These are phyloP conservation scores for Herpetotheres cachinnans DNA, from an alignment of 2,113 vertebrate species.

Conservation along the genomic window DNA sequence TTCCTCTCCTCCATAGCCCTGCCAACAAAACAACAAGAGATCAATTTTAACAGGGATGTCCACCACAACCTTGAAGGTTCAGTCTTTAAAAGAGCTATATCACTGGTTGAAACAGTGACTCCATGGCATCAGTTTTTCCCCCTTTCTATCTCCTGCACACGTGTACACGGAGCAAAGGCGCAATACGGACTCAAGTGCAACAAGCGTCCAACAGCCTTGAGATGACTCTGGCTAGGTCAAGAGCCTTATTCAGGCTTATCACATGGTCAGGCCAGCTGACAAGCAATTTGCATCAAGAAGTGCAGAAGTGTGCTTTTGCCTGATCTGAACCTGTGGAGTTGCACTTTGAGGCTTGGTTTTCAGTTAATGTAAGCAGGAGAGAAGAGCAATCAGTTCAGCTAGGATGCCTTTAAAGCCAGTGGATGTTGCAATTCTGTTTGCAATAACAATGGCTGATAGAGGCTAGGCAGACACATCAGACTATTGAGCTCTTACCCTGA, in stretches of 20 bases:
- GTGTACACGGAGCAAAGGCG: background rate
- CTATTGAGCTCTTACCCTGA: constrained; percentile 81
- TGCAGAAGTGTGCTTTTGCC: background rate
- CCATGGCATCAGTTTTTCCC: background rate
- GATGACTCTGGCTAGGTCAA: background rate
- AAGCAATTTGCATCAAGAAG: background rate
- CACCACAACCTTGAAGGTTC: background rate
- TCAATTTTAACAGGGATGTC: background rate
- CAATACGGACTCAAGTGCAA: background rate
- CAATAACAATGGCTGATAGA: background rate
- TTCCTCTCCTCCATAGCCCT: constrained; percentile 93
- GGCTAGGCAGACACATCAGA: background rate
- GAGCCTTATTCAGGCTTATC: background rate
- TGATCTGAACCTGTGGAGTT: background rate
- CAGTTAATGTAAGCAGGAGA: background rate
- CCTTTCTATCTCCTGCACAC: background rate
- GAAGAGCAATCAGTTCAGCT: background rate
- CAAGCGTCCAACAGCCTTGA: background rate
- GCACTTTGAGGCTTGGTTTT: background rate
- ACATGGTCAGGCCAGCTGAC: background rate
- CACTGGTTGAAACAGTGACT: background rate
- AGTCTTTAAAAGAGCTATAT: background rate
- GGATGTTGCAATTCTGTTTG: background rate
- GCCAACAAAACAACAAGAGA: constrained; percentile 50
- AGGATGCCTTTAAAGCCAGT: background rate